phyloP scores from a whole-genome alignment of 2,113 vertebrate species.

The Colius striatus region DNA sequence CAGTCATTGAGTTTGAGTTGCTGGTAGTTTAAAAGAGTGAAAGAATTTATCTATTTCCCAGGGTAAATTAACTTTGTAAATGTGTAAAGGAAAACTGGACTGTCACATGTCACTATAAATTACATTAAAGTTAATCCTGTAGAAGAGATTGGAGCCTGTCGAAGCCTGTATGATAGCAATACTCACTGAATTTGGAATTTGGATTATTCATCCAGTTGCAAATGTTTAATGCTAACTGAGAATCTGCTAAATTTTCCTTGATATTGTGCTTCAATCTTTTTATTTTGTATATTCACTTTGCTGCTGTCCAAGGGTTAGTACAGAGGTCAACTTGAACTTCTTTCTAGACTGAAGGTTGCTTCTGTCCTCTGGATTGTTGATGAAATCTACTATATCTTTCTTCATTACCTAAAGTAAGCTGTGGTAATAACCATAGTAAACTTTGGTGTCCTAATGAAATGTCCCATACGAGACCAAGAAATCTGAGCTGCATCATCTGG shows the following conservation, averaged over 20 bases:
- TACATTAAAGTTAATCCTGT: neutral
- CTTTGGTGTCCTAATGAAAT: neutral
- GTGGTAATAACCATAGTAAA: neutral
- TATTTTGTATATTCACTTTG: neutral
- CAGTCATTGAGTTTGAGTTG: neutral
- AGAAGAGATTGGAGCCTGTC: neutral
- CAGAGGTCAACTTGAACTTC: neutral
- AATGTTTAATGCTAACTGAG: neutral
- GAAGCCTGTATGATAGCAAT: neutral
- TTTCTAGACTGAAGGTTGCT: neutral
- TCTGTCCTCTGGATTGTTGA: neutral
- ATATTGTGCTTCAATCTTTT: neutral
- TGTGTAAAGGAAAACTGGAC: neutral
- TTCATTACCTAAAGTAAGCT: neutral
- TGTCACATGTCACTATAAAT: conserved; percentile 14
- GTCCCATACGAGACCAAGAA: neutral
- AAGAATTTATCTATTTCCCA: neutral
- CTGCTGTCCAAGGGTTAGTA: neutral
- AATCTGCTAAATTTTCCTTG: neutral
- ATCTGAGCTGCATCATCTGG: neutral
- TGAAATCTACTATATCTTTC: neutral
- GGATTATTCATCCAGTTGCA: neutral
- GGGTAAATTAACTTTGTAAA: neutral
- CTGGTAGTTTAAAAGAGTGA: neutral
- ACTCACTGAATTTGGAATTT: neutral